Conservation (phyloP, 2,113 vertebrate genomes). For the Cichladusa arquata region DNA sequence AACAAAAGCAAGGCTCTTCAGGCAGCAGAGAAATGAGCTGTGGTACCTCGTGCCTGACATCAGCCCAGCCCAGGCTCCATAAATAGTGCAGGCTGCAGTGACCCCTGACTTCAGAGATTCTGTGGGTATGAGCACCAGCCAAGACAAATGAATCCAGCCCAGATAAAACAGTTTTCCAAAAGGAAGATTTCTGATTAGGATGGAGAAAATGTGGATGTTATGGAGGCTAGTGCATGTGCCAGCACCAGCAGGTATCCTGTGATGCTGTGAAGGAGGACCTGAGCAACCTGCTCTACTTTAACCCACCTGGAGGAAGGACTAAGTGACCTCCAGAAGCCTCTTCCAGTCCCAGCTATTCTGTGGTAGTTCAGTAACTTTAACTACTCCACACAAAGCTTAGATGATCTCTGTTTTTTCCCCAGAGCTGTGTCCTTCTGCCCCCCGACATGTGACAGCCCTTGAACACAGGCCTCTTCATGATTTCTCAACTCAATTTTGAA, state of each 20-base stretch:
- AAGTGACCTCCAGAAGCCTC: not conserved
- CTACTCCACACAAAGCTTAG: not conserved
- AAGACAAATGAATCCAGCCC: not conserved
- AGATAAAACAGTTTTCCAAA: not conserved
- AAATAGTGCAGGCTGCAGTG: not conserved
- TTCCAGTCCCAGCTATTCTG: not conserved
- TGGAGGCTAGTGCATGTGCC: not conserved
- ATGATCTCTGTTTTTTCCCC: not conserved
- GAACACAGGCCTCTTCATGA: not conserved
- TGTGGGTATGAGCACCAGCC: not conserved
- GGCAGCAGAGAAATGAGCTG: not conserved
- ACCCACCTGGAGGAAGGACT: not conserved
- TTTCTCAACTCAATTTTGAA: not conserved
- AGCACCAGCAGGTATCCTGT: not conserved
- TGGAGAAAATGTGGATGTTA: not conserved
- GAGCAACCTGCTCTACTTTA: not conserved
- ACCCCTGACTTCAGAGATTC: not conserved
- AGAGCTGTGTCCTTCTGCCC: not conserved
- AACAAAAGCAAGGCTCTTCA: not conserved
- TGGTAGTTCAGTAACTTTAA: not conserved
- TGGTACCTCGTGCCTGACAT: not conserved
- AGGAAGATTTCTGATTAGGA: constrained; percentile 28
- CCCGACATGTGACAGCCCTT: not conserved
- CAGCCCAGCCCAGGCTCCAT: not conserved
- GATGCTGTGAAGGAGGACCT: not conserved